Percentiles rank a stretch among this genome's conserved stretches.
Evolutionary conservation across 2,888 invertebrate genomes (phyloP).

Genomic region (Rhagonycha fulva): DNA sequence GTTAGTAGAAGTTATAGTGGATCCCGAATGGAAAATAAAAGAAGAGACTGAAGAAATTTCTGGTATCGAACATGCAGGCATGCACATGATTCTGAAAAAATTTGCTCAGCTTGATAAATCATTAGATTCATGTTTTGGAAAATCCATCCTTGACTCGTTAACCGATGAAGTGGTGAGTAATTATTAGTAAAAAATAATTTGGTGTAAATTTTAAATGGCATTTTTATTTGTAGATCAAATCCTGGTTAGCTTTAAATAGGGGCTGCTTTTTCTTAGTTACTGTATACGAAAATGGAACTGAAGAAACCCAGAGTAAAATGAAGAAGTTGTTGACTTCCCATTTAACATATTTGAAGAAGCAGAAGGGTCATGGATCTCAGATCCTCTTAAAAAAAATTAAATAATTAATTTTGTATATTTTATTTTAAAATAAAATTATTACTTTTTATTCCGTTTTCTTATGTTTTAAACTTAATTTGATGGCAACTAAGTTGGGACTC

Average conservation of each 20-base stretch:
- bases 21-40: constrained; percentile 61
- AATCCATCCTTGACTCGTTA: constrained; percentile 59
- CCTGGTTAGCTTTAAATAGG: constrained; percentile 74
- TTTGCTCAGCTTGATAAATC: constrained; percentile 64
- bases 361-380: constrained; percentile 65
- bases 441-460: not conserved
- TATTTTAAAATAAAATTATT: not conserved
- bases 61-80: constrained; percentile 75
- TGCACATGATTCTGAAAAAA: constrained; percentile 79
- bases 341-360: constrained; percentile 57
- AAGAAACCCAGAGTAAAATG: constrained; percentile 55
- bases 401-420: constrained; percentile 2
- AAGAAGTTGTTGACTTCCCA: constrained; percentile 58
- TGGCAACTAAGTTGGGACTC: too few relatives aligned
- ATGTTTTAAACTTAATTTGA: too few relatives aligned
- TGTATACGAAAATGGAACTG: constrained; percentile 65
- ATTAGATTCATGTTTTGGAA: constrained; percentile 59
- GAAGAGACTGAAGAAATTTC: constrained; percentile 54
- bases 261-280: constrained; percentile 76
- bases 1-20: constrained; percentile 55
- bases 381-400: constrained; percentile 57
- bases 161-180: constrained; percentile 60
- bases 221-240: constrained; percentile 58
- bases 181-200: not conserved
- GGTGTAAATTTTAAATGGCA: constrained; percentile 17